Percentiles rank a stretch among this genome's conserved stretches.
phyloP scores from a whole-genome alignment of 2,797 vertebrate genomes.

The Sparus aurata region DNA sequence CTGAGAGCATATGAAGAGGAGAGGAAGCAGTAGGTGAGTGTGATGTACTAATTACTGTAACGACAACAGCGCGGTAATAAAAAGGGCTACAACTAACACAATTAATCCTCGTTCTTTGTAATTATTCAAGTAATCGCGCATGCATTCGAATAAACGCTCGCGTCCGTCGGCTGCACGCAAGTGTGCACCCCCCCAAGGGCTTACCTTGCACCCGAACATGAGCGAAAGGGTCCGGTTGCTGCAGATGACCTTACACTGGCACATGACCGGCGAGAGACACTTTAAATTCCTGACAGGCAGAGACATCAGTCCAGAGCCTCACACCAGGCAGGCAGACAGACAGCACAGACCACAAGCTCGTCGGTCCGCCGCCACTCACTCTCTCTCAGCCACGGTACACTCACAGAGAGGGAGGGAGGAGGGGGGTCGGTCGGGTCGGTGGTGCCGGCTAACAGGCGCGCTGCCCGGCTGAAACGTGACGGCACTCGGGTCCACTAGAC shows the following conservation, averaged over 20 bases:
- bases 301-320: conserved; percentile 83
- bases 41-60: conserved; percentile 37
- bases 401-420: background rate
- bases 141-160: background rate
- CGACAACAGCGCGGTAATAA: conserved; percentile 17
- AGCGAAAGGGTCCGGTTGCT: conserved; percentile 90
- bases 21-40: conserved; percentile 37
- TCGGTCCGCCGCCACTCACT: conserved; percentile 65
- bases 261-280: conserved; percentile 90
- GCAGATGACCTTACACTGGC: conserved; percentile 91
- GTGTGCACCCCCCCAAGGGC: conserved; percentile 14
- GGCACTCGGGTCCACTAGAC: conserved; percentile 1
- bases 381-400: conserved; percentile 31
- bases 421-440: conserved; percentile 12
- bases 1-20: conserved; percentile 35
- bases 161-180: background rate
- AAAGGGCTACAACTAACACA: conserved; percentile 7
- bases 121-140: background rate
- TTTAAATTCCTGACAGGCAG: conserved; percentile 85
- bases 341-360: conserved; percentile 67
- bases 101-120: background rate
- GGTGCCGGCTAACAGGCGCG: conserved; percentile 37
- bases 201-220: conserved; percentile 90
- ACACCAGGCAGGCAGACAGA: conserved; percentile 23
- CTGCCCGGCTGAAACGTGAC: conserved; percentile 35